Evolutionary conservation across 2,797 vertebrate genomes (phyloP).

Genomic region (Peromyscus eremicus): DNA sequence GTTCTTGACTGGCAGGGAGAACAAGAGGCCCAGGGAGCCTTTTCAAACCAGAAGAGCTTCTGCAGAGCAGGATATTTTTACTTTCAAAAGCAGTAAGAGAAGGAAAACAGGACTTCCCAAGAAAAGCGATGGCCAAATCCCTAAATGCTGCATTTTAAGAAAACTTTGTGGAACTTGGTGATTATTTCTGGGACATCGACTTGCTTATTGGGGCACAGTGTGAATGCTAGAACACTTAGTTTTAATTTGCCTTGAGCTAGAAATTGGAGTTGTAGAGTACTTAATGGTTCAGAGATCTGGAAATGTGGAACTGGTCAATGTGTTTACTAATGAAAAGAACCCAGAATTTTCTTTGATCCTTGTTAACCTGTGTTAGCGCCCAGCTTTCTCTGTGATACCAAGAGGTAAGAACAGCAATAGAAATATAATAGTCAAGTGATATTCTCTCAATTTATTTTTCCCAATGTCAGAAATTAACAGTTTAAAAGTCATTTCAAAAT

Average conservation of each 20-base stretch:
- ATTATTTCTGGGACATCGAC: not conserved
- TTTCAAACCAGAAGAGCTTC: slow-evolving; percentile 23
- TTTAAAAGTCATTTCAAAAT: slow-evolving; percentile 42
- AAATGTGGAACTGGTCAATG: not conserved
- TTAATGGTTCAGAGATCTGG: not conserved
- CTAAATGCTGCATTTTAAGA: not conserved
- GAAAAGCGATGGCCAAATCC: not conserved
- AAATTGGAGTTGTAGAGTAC: not conserved
- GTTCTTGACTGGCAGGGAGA: not conserved
- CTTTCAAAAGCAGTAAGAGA: slow-evolving; percentile 43
- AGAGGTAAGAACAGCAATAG: not conserved
- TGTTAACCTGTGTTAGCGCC: not conserved
- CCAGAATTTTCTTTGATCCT: not conserved
- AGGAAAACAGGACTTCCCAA: not conserved
- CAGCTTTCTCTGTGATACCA: not conserved
- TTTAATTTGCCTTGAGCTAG: not conserved
- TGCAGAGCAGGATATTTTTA: not conserved
- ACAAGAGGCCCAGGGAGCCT: not conserved
- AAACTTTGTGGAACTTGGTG: not conserved
- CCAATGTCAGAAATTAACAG: not conserved
- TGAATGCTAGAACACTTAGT: not conserved
- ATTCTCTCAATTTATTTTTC: slow-evolving; percentile 17
- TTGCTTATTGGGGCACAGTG: not conserved
- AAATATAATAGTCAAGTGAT: not conserved
- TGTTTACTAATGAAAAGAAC: slow-evolving; percentile 7